A percentile compares a stretch with the other conserved stretches of the same genome.
These are phyloP conservation scores for Saxidomus purpurata DNA, from an alignment of 1,140 invertebrate genomes.

Conservation along the genomic window DNA sequence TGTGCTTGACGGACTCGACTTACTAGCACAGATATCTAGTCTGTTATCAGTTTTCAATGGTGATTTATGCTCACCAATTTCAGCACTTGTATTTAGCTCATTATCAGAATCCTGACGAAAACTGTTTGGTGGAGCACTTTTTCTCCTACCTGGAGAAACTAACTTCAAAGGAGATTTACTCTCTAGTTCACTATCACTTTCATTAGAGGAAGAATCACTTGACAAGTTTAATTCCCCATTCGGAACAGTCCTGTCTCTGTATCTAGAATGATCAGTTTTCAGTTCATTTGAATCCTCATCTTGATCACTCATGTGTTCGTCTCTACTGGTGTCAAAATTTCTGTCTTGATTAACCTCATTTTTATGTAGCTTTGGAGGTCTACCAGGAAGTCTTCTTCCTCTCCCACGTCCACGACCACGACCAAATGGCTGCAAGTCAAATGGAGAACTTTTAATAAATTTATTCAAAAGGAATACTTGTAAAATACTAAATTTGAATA, in stretches of 20 bases:
- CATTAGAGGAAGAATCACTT: constrained; percentile 41
- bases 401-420: constrained; percentile 37
- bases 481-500: neutral
- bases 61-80: constrained; percentile 65
- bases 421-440: constrained; percentile 21
- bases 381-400: constrained; percentile 61
- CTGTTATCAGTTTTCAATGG: constrained; percentile 54
- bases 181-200: constrained; percentile 44
- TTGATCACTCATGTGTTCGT: constrained; percentile 29
- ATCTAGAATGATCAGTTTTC: constrained; percentile 38
- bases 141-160: constrained; percentile 19
- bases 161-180: constrained; percentile 7
- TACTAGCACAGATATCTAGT: constrained; percentile 32
- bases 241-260: constrained; percentile 49
- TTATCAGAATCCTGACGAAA: constrained; percentile 59
- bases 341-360: neutral
- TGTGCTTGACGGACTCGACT: constrained; percentile 68
- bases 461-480: neutral
- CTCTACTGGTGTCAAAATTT: constrained; percentile 16
- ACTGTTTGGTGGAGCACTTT: constrained; percentile 61
- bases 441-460: neutral
- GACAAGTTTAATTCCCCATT: constrained; percentile 54
- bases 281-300: constrained; percentile 47
- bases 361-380: constrained; percentile 71
- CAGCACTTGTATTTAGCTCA: constrained; percentile 66